phyloP scores from a whole-genome alignment of 1,140 invertebrate species.

The Anastrepha ludens region DNA sequence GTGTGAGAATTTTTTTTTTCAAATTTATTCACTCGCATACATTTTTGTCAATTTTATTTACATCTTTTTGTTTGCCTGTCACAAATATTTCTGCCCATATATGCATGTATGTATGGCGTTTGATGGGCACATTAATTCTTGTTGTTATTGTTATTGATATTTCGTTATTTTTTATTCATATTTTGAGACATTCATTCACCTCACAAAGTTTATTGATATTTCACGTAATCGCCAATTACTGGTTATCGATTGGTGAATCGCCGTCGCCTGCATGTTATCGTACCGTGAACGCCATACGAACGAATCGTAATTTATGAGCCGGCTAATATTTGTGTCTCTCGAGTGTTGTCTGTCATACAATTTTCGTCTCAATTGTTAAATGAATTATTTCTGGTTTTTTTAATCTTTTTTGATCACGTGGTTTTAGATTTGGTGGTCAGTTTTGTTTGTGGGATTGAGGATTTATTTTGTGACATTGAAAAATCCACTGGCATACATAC shows the following conservation, averaged over 20 bases:
- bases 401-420: too few relatives aligned
- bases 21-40: background rate
- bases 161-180: background rate
- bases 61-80: background rate
- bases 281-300: background rate
- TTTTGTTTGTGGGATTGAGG: too few relatives aligned
- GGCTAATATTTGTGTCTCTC: background rate
- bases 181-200: background rate
- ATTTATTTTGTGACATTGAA: too few relatives aligned
- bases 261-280: background rate
- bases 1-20: background rate
- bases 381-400: too few relatives aligned
- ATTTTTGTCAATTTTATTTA: background rate
- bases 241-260: background rate
- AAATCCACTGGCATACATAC: too few relatives aligned
- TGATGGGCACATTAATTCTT: background rate
- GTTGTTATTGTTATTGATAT: background rate
- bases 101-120: background rate
- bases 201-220: conserved; percentile 24
- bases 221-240: background rate
- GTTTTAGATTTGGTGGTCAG: too few relatives aligned
- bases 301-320: background rate
- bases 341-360: too few relatives aligned
- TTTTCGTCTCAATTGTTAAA: too few relatives aligned
- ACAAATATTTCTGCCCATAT: background rate